phyloP scores from a whole-genome alignment of 2,797 vertebrate species.

The Otolemur crassicaudatus region DNA sequence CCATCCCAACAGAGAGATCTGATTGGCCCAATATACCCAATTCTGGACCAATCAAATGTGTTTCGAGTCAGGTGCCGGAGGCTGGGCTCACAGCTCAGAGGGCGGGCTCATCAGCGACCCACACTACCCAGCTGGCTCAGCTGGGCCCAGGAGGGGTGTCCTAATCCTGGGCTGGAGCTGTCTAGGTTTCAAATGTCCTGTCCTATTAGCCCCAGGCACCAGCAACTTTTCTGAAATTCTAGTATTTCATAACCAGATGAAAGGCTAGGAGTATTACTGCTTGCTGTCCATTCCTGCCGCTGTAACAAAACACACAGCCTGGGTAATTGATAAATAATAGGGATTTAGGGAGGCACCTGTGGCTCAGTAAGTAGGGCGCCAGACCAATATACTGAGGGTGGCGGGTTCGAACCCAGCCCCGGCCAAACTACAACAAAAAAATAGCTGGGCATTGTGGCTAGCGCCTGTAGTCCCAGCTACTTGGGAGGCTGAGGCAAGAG shows the following conservation, averaged over 20 bases:
- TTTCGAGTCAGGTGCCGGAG: background rate
- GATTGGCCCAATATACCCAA: background rate
- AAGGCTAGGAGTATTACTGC: too few relatives aligned
- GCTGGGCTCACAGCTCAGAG: background rate
- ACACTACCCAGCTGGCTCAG: accelerated
- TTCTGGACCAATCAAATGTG: background rate
- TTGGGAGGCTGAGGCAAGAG: too few relatives aligned
- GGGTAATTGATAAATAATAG: background rate
- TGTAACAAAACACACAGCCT: background rate
- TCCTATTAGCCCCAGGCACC: too few relatives aligned
- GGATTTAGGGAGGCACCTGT: too few relatives aligned
- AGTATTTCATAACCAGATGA: background rate
- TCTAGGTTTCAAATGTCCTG: background rate
- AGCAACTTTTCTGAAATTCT: background rate
- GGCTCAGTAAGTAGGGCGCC: too few relatives aligned
- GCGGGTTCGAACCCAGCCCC: too few relatives aligned
- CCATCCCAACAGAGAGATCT: background rate
- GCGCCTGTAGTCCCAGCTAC: too few relatives aligned
- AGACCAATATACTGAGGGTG: too few relatives aligned
- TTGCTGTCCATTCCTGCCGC: background rate
- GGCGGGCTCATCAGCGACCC: accelerated
- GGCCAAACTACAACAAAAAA: too few relatives aligned
- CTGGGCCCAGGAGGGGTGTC: background rate
- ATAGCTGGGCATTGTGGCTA: too few relatives aligned
- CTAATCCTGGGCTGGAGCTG: background rate